These are phyloP conservation scores for Protobothrops flavoviridis DNA, from an alignment of 2,113 vertebrate genomes.

Conservation along the genomic window DNA sequence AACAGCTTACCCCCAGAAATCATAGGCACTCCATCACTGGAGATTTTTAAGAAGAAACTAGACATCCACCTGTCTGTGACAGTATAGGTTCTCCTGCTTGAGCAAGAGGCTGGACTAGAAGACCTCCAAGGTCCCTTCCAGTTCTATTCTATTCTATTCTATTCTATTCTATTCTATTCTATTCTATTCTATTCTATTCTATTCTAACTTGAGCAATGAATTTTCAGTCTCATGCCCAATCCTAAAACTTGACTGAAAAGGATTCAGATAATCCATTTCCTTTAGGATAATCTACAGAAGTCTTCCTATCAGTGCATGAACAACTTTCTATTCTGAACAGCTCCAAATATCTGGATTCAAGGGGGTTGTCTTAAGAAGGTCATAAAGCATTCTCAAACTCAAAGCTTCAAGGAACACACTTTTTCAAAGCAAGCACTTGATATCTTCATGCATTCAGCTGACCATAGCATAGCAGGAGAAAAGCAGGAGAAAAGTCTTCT, in stretches of 20 bases:
- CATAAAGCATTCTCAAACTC: background rate
- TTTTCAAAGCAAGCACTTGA: background rate
- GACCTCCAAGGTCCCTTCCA: too few relatives aligned
- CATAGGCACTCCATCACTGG: too few relatives aligned
- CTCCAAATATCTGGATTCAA: background rate
- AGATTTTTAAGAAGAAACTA: too few relatives aligned
- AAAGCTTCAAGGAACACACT: background rate
- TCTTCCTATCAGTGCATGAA: background rate
- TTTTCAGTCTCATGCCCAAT: background rate
- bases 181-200: too few relatives aligned
- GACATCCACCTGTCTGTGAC: too few relatives aligned
- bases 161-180: too few relatives aligned
- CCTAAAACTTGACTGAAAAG: background rate
- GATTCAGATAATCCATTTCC: background rate
- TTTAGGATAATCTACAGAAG: background rate
- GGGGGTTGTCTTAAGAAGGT: background rate
- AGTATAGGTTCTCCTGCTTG: too few relatives aligned
- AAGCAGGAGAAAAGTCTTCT: background rate
- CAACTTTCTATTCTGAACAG: background rate
- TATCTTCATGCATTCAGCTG: background rate
- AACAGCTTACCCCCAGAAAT: too few relatives aligned
- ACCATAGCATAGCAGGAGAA: background rate
- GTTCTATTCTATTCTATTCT: too few relatives aligned
- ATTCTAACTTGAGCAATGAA: background rate
- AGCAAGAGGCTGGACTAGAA: too few relatives aligned